Evolutionary conservation across 92 coral and sea anemone species (phyloP).

Genomic region (Epizoanthus scotinus): DNA sequence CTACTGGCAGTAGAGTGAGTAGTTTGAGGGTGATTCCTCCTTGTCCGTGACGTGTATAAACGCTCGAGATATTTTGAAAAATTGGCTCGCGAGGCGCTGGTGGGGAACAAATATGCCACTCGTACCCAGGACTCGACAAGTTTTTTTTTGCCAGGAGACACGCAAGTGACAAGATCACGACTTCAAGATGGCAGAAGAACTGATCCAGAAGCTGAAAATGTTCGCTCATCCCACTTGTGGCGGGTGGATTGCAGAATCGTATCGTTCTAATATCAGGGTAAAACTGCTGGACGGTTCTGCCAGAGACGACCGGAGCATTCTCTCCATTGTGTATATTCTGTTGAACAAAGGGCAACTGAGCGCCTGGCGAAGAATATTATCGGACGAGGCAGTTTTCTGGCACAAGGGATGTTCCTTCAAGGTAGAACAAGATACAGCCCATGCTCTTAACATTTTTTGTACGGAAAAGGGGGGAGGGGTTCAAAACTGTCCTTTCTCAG

Average conservation of each 20-base stretch:
- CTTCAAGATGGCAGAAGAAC: slow-evolving; percentile 11
- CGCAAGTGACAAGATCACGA: neutral
- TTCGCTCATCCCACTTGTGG: slow-evolving; percentile 27
- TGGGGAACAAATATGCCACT: too few species aligned
- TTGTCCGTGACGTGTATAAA: too few species aligned
- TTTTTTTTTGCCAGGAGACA: too few species aligned
- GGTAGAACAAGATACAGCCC: neutral
- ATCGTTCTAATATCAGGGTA: slow-evolving; percentile 23
- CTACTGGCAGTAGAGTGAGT: too few species aligned
- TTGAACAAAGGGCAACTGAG: slow-evolving; percentile 9
- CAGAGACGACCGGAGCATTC: slow-evolving; percentile 19
- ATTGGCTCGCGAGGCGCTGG: too few species aligned
- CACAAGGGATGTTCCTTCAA: slow-evolving; percentile 37
- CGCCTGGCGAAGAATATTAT: slow-evolving; percentile 5
- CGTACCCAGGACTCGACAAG: too few species aligned
- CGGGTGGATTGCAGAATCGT: slow-evolving; percentile 30
- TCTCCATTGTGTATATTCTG: slow-evolving; percentile 20
- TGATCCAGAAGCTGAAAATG: slow-evolving; percentile 14
- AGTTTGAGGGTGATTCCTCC: too few species aligned
- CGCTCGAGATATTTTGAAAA: too few species aligned
- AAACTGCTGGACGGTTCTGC: slow-evolving; percentile 13
- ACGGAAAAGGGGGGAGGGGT: too few species aligned
- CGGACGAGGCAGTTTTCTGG: slow-evolving; percentile 29
- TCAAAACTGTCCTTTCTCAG: too few species aligned
- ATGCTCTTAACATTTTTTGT: too few species aligned